These are phyloP conservation scores for Chloroclysta siterata DNA, from an alignment of 2,888 invertebrate genomes.

Conservation along the genomic window DNA sequence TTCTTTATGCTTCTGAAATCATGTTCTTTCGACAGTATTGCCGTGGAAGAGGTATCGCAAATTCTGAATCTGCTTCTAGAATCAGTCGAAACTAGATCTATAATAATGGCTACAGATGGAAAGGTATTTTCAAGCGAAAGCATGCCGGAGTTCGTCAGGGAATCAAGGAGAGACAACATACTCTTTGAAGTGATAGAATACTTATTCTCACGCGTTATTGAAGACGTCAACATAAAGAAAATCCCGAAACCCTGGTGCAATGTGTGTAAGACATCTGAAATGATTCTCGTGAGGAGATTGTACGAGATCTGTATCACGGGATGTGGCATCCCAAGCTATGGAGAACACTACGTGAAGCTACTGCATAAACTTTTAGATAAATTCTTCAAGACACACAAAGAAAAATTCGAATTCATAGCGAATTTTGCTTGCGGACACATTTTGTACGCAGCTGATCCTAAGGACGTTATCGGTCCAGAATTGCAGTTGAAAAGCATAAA, in stretches of 20 bases:
- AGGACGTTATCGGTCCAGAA: conserved; percentile 74
- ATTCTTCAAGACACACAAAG: conserved; percentile 68
- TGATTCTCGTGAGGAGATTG: conserved; percentile 68
- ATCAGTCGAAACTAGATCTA: conserved; percentile 67
- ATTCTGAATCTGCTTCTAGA: conserved; percentile 74
- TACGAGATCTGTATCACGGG: conserved; percentile 81
- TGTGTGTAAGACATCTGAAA: conserved; percentile 67
- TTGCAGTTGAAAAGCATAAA: conserved; percentile 82
- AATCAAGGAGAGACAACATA: conserved; percentile 74
- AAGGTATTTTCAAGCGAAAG: conserved; percentile 59
- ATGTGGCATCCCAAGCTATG: conserved; percentile 68
- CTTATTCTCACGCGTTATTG: conserved; percentile 79
- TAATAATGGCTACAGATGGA: conserved; percentile 59
- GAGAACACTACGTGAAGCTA: conserved; percentile 65
- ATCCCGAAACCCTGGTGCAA: conserved; percentile 75
- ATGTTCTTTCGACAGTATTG: conserved; percentile 65
- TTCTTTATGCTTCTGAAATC: conserved; percentile 76
- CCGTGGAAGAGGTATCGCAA: conserved; percentile 64
- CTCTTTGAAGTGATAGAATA: conserved; percentile 84
- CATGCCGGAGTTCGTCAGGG: conserved; percentile 63
- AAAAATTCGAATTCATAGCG: conserved; percentile 84
- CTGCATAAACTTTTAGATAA: conserved; percentile 76
- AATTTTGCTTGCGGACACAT: conserved; percentile 83
- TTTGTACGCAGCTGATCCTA: conserved; percentile 69
- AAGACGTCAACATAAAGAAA: conserved; percentile 69